phyloP scores from a whole-genome alignment of 2,888 invertebrate genomes.

The Charanyca ferruginea region DNA sequence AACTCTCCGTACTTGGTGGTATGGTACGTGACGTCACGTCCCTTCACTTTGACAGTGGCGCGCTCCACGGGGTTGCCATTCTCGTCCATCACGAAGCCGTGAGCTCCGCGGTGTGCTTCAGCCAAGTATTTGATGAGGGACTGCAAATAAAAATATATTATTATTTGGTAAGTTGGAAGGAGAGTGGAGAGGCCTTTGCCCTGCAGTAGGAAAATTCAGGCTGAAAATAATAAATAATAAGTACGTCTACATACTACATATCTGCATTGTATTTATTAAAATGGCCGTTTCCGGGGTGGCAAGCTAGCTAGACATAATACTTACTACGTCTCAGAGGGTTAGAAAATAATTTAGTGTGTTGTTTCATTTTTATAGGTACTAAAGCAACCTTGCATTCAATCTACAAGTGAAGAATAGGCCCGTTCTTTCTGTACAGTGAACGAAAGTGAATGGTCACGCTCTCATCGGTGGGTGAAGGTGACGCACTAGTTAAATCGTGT shows the following conservation, averaged over 20 bases:
- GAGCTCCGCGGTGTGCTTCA: slow-evolving; percentile 97
- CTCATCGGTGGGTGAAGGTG: too few relatives aligned
- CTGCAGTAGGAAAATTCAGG: too few relatives aligned
- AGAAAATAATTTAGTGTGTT: background rate
- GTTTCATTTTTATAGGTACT: too few relatives aligned
- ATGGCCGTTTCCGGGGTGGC: background rate
- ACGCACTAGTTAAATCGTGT: too few relatives aligned
- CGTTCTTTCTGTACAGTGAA: too few relatives aligned
- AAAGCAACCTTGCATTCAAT: background rate
- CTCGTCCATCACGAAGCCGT: slow-evolving; percentile 96
- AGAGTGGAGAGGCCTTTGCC: too few relatives aligned
- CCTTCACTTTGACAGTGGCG: slow-evolving; percentile 95
- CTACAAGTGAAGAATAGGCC: too few relatives aligned
- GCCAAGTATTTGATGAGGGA: slow-evolving; percentile 95
- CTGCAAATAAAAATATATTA: slow-evolving; percentile 82
- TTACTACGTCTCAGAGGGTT: background rate
- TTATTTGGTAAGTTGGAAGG: slow-evolving; percentile 3
- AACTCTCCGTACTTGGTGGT: slow-evolving; percentile 98
- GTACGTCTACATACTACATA: too few relatives aligned
- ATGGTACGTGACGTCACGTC: slow-evolving; percentile 96
- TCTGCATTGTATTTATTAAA: background rate
- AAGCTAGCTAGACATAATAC: background rate
- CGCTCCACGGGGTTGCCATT: slow-evolving; percentile 95
- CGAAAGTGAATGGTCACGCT: too few relatives aligned
- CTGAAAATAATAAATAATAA: too few relatives aligned